These are phyloP conservation scores for Odontamblyopus lacepedii DNA, from an alignment of 2,797 vertebrate genomes.

Conservation along the genomic window DNA sequence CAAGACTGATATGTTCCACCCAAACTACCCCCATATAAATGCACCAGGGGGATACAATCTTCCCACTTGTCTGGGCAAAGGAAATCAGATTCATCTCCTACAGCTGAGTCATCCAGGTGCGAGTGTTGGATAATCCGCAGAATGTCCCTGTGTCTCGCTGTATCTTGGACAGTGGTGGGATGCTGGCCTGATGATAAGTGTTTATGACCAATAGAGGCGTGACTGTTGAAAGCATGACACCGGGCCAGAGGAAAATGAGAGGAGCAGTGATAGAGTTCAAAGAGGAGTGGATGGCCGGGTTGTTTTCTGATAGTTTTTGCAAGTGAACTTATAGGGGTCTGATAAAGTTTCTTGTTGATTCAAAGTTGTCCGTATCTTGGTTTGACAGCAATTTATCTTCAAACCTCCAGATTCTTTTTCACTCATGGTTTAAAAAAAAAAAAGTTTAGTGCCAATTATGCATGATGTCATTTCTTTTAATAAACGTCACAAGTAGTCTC, in stretches of 20 bases:
- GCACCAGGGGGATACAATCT: slow-evolving; percentile 44
- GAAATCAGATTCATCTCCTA: slow-evolving; percentile 44
- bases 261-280: slow-evolving; percentile 19
- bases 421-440: slow-evolving; percentile 20
- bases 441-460: slow-evolving; percentile 41
- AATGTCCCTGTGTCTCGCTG: slow-evolving; percentile 55
- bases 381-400: slow-evolving; percentile 38
- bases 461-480: slow-evolving; percentile 33
- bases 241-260: slow-evolving; percentile 12
- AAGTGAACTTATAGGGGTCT: slow-evolving; percentile 11
- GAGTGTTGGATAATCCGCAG: slow-evolving; percentile 50
- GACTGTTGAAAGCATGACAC: slow-evolving; percentile 58
- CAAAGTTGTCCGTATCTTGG: slow-evolving; percentile 32
- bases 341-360: slow-evolving; percentile 18
- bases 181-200: slow-evolving; percentile 64
- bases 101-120: slow-evolving; percentile 48
- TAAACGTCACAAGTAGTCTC: neutral
- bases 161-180: slow-evolving; percentile 57
- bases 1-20: slow-evolving; percentile 38
- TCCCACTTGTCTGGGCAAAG: slow-evolving; percentile 35
- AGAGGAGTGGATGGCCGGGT: slow-evolving; percentile 34
- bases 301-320: slow-evolving; percentile 17
- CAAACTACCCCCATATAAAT: slow-evolving; percentile 55
- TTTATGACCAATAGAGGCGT: slow-evolving; percentile 52
- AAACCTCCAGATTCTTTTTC: slow-evolving; percentile 18